phyloP scores from a whole-genome alignment of 2,888 invertebrate species.

The Argyra leucocephala region DNA sequence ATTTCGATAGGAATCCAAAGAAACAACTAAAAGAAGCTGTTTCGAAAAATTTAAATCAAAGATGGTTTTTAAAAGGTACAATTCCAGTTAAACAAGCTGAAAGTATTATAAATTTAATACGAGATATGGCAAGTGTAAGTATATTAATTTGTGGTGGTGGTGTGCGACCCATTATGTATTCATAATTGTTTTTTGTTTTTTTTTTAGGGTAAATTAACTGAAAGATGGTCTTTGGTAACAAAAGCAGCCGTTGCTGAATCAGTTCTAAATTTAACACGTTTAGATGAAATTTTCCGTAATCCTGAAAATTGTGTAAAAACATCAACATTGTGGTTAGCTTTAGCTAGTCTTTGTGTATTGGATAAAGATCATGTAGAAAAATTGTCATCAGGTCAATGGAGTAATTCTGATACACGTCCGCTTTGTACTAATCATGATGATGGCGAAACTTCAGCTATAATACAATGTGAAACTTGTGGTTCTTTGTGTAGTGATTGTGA shows the following conservation, averaged over 20 bases:
- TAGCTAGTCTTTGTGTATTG: slow-evolving; percentile 86
- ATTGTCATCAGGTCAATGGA: slow-evolving; percentile 70
- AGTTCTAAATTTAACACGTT: slow-evolving; percentile 70
- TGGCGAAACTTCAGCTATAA: slow-evolving; percentile 80
- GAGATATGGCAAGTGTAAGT: slow-evolving; percentile 84
- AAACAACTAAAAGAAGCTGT: slow-evolving; percentile 24
- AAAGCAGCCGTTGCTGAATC: slow-evolving; percentile 82
- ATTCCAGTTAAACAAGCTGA: slow-evolving; percentile 79
- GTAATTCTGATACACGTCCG: slow-evolving; percentile 57
- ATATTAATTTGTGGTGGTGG: background rate
- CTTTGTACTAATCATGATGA: slow-evolving; percentile 96
- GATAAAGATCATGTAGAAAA: slow-evolving; percentile 83
- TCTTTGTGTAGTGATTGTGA: slow-evolving; percentile 94
- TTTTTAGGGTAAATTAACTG: slow-evolving; percentile 70
- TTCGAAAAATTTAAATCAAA: slow-evolving; percentile 40
- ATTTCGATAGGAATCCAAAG: slow-evolving; percentile 25
- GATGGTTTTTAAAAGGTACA: slow-evolving; percentile 82
- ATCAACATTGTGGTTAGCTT: slow-evolving; percentile 81
- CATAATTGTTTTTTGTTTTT: background rate
- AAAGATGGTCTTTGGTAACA: slow-evolving; percentile 76
- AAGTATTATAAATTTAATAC: slow-evolving; percentile 74
- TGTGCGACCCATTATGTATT: background rate
- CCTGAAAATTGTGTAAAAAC: slow-evolving; percentile 71
- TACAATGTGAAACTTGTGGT: slow-evolving; percentile 85
- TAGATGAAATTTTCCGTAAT: slow-evolving; percentile 64